Conservation (phyloP, 2,113 vertebrate genomes). For the Microtus pennsylvanicus region DNA sequence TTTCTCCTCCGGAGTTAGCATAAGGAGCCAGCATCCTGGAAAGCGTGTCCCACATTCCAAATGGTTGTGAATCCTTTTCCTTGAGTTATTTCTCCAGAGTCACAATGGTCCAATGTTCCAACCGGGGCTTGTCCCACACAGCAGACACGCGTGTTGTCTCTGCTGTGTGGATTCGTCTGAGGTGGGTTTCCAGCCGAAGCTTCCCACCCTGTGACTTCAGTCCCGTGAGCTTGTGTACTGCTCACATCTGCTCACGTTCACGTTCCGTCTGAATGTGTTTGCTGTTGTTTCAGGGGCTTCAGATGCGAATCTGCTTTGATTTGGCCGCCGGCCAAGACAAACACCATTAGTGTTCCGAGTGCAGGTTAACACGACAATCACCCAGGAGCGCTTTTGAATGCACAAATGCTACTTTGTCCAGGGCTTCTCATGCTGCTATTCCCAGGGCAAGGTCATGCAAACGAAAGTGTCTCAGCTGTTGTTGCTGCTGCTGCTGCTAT, state of each 20-base stretch:
- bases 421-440: neutral
- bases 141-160: neutral
- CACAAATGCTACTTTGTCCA: constrained; percentile 56
- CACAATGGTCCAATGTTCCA: neutral
- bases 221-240: neutral
- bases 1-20: neutral
- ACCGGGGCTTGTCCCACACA: constrained; percentile 16
- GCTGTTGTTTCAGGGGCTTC: constrained; percentile 24
- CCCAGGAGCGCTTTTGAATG: constrained; percentile 5
- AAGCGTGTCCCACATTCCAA: neutral
- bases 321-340: constrained; percentile 54
- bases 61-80: neutral
- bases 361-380: constrained; percentile 55
- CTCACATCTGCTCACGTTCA: neutral
- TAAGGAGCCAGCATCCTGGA: neutral
- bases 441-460: neutral
- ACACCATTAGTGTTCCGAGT: constrained; percentile 49
- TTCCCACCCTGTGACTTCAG: neutral
- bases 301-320: constrained; percentile 45
- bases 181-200: neutral
- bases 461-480: constrained; percentile 11
- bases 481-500: neutral
- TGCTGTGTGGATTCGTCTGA: neutral
- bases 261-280: neutral
- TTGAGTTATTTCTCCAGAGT: neutral